Base-by-base conservation (phyloP, 37 sponge, comb jelly and placozoan species). In the Petrosia ficiformis region DNA sequence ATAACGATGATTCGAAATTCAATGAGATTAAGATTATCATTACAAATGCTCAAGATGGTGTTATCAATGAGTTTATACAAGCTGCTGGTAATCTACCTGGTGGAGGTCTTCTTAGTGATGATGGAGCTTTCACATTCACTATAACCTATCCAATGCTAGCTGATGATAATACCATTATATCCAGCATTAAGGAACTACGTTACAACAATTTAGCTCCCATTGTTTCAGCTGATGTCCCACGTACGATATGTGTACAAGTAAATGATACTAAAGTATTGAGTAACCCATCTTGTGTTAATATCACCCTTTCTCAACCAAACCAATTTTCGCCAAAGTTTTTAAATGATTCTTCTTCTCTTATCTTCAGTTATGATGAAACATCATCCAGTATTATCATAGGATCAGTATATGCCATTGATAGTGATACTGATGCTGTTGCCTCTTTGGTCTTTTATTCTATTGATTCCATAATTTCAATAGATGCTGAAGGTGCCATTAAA, bases 151-250 rank as follows among this genome's bases (percentile, higher is more conserved):
- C 25, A 4, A 44, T 16, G 34, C 87, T 82, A 0, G 83, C 72
- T 22, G 32, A 74, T 30, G 39, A 25, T 0, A 29, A 41, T 25
- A 59, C 67, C 19, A 82, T 79, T 35, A 56, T 71, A 26, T 58
- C 68, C 6, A 82, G 75, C 33, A 85, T 91, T 22, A 29, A 32
- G 0, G 26, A 63, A 21, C 33, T 91, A 28, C 73, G 87, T 5
- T 91, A 91, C 76, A 73, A 78, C 73, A 91, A 91, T 42, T 59
- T 31, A 35, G 81, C 72, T 25, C 78, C 82, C n/a, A 44, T 73
- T 0, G 44, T 82, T 31, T 74, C 75, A 40, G 76, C 63, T 3
- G 67, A 48, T 56, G 77, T 76, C 19, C 73, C 79, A 26, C 68
- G 87, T 11, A 26, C 24, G 3, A 73, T 91, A 14, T 91, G 91